Conservation (phyloP, 1,140 invertebrate species). For the Eupristina koningsbergeri region DNA sequence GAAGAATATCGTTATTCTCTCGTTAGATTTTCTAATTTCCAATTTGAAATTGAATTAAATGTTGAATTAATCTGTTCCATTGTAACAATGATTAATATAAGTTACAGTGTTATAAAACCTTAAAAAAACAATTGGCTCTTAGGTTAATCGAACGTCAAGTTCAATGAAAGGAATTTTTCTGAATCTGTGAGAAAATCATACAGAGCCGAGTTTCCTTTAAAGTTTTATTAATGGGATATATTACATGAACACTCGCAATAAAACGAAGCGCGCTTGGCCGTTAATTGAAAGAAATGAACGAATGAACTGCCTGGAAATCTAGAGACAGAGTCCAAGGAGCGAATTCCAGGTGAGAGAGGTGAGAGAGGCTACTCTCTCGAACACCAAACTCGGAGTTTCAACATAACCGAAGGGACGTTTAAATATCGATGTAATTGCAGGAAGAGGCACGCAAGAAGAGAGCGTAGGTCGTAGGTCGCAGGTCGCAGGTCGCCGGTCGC, state of each 20-base stretch:
- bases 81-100: not conserved
- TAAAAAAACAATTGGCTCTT: not conserved
- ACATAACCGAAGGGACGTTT: slow-evolving; percentile 53
- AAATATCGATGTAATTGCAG: slow-evolving; percentile 59
- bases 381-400: slow-evolving; percentile 10
- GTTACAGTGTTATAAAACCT: not conserved
- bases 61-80: not conserved
- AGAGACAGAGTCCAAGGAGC: not conserved
- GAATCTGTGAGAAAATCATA: not conserved
- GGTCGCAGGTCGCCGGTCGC: too few species aligned
- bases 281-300: not conserved
- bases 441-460: slow-evolving; percentile 64
- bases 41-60: too few species aligned
- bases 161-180: not conserved
- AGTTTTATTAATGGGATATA: not conserved
- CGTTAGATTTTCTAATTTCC: too few species aligned
- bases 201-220: not conserved
- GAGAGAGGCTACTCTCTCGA: too few species aligned
- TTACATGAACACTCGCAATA: not conserved
- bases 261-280: not conserved
- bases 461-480: too few species aligned
- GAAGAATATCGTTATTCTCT: too few species aligned
- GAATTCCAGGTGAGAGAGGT: not conserved
- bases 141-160: not conserved
- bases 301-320: not conserved